A percentile compares a stretch with the other conserved stretches of the same genome.
Conservation (phyloP, 2,888 invertebrate genomes). For the Anorthoa munda region DNA sequence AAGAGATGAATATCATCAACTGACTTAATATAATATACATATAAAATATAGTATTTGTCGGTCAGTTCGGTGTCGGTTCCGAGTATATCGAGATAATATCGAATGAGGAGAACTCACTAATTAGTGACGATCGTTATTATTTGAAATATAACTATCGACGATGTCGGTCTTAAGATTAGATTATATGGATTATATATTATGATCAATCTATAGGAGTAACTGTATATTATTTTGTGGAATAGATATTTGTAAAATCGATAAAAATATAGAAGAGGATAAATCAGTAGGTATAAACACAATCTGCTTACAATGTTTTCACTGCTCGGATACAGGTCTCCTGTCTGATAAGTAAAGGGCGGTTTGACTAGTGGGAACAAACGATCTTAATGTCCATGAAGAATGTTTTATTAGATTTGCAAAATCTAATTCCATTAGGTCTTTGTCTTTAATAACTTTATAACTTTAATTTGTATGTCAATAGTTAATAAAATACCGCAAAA, state of each 20-base stretch:
- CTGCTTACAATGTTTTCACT: too few relatives aligned
- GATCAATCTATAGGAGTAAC: slow-evolving; percentile 5
- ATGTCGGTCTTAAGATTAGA: slow-evolving; percentile 38
- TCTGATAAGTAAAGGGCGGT: too few relatives aligned
- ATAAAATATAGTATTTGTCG: slow-evolving; percentile 41
- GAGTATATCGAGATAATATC: slow-evolving; percentile 62
- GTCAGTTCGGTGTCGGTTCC: slow-evolving; percentile 55
- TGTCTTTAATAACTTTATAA: too few relatives aligned
- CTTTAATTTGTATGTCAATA: too few relatives aligned
- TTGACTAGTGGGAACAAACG: too few relatives aligned
- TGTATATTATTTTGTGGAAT: slow-evolving; percentile 10
- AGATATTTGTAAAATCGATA: background rate
- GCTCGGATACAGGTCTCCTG: too few relatives aligned
- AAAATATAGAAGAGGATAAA: background rate
- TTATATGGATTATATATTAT: slow-evolving; percentile 7
- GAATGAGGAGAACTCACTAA: slow-evolving; percentile 53
- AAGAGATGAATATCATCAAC: slow-evolving; percentile 49
- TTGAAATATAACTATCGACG: slow-evolving; percentile 55
- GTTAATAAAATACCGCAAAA: background rate
- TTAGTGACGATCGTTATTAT: slow-evolving; percentile 62
- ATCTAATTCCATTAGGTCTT: too few relatives aligned
- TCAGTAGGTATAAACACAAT: too few relatives aligned
- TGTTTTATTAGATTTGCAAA: too few relatives aligned
- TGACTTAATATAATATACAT: background rate
- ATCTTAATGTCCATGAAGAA: too few relatives aligned